Conservation (phyloP, 2,113 vertebrate genomes). For the Donacobius atricapilla region DNA sequence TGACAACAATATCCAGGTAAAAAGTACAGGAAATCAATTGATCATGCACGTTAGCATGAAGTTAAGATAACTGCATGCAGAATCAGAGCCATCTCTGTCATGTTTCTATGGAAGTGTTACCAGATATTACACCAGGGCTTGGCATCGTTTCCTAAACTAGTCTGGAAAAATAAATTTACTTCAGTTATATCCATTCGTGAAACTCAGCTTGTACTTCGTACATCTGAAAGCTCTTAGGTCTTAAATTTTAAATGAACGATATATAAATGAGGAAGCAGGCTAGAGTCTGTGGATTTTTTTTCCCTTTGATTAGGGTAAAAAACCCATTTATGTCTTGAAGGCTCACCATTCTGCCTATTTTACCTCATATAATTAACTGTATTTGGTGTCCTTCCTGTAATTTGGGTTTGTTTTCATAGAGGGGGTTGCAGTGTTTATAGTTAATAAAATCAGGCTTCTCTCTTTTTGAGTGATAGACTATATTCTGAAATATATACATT, state of each 20-base stretch:
- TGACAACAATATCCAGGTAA: not conserved
- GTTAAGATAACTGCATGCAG: not conserved
- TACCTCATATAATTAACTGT: not conserved
- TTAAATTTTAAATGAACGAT: not conserved
- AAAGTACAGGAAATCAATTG: not conserved
- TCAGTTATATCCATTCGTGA: not conserved
- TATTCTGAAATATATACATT: not conserved
- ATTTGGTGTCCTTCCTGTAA: not conserved
- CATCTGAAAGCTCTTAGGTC: not conserved
- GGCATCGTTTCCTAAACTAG: not conserved
- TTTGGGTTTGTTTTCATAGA: not conserved
- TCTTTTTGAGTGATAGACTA: not conserved
- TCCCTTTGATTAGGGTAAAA: not conserved
- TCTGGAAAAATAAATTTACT: not conserved
- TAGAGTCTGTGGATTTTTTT: not conserved
- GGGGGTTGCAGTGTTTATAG: not conserved
- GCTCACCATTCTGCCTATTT: not conserved
- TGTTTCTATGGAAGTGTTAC: not conserved
- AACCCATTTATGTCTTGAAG: not conserved
- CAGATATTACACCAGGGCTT: not conserved
- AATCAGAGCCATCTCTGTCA: not conserved
- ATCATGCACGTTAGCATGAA: not conserved
- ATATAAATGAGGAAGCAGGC: not conserved
- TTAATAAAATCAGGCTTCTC: not conserved
- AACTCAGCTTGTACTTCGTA: not conserved